Conservation (phyloP, 2,888 invertebrate species). For the Yponomeuta plumbellus region DNA sequence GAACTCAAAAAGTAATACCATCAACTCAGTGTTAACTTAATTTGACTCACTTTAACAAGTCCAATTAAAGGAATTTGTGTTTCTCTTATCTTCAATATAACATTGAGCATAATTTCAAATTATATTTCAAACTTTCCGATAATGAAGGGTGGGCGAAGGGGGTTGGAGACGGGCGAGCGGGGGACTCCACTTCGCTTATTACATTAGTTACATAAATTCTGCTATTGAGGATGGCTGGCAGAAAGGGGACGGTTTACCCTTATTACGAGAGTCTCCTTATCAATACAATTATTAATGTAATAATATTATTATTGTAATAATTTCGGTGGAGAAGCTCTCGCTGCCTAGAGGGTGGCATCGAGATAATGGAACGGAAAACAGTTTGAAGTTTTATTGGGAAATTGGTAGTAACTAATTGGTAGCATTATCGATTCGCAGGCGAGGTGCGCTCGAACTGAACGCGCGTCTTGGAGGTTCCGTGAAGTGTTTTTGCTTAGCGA, state of each 20-base stretch:
- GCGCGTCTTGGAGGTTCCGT: not conserved
- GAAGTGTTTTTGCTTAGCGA: not conserved
- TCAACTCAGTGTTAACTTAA: constrained; percentile 77
- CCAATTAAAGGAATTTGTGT: constrained; percentile 78
- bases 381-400: constrained; percentile 77
- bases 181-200: constrained; percentile 72
- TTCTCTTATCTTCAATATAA: constrained; percentile 78
- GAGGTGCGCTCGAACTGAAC: constrained; percentile 23
- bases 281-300: constrained; percentile 78
- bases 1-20: constrained; percentile 75
- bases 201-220: constrained; percentile 78
- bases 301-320: constrained; percentile 77
- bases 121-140: constrained; percentile 78
- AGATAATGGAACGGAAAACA: constrained; percentile 77
- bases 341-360: constrained; percentile 72
- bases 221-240: constrained; percentile 76
- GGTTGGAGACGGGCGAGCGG: constrained; percentile 36
- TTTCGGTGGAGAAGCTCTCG: constrained; percentile 68
- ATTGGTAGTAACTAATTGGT: constrained; percentile 74
- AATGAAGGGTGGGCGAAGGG: constrained; percentile 69
- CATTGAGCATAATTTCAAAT: constrained; percentile 78
- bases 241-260: constrained; percentile 77
- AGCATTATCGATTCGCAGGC: constrained; percentile 67
- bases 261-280: constrained; percentile 77
- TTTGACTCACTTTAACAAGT: constrained; percentile 77